Base-by-base conservation (phyloP, 1,140 invertebrate species). In the Drosophila ironensis region DNA sequence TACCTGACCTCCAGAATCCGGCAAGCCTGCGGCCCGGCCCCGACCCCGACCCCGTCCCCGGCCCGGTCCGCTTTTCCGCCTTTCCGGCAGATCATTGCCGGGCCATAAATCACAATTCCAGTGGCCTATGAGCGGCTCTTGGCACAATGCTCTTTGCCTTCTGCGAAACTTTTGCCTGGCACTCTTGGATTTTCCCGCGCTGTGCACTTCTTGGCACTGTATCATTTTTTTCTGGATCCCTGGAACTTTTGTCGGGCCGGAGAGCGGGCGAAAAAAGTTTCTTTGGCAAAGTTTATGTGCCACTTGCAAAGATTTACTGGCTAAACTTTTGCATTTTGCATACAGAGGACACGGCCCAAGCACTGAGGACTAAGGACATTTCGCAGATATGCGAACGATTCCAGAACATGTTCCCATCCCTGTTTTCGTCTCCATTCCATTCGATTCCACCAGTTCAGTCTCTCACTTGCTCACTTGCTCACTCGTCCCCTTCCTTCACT, bases 271-370 rank as follows among this genome's bases (percentile, higher is more conserved):
- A 61, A 72, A 72, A 66, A 82, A 82, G 77, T 82, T 82, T 84
- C 78, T 70, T 84, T 82, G 77, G 63, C 63, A 86, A 84, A 84
- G 81, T 84, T 84, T 84, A 84, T 86, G 75, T 87, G 80, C 80
- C 81, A 86, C 81, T 80, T 86, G 81, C 75, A 86, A 86, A 86
- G 75, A 87, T 86, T 86, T 86, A 86, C 75, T 80, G 70, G 81
- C 81, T 50, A 80, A 86, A 86, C 71, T 87, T 86, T 86, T 75
- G 61, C 80, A 86, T 86, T 86, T 84, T 80, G 78, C 77, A 82
- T 84, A 82, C 77, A 71, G 47, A 57, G 54, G 14, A 33, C 30
- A n/a, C n/a, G n/a, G n/a, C n/a, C n/a, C 14, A 14, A 44, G 50
- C n/a, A 28, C 40, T 16, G 1, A 50, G 38, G 28, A 19, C 12